Evolutionary conservation across 2,113 vertebrate genomes (phyloP).

Genomic region (Ceyx melanurus): DNA sequence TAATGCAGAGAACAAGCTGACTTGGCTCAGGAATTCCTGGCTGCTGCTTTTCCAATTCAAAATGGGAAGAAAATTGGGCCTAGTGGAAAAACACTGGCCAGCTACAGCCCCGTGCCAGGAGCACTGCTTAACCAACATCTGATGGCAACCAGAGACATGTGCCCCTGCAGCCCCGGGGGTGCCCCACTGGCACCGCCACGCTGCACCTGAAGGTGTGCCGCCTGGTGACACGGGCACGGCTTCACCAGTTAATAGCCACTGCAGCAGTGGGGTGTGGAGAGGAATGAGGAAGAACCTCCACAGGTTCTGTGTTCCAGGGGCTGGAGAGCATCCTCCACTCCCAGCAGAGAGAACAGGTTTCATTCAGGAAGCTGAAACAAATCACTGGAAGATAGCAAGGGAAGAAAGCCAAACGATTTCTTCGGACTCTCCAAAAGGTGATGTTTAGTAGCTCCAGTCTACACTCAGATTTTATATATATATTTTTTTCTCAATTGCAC

Average conservation of each 20-base stretch:
- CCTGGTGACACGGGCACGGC: background rate
- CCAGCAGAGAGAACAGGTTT: background rate
- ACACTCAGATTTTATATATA: background rate
- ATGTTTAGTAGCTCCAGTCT: conserved; percentile 36
- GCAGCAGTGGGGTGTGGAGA: background rate
- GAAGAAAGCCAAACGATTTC: background rate
- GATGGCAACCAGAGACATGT: background rate
- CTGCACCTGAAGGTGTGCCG: background rate
- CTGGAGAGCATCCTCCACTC: background rate
- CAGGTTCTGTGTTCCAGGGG: background rate
- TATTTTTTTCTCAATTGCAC: background rate
- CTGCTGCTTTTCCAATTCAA: conserved; percentile 23
- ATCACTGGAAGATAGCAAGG: background rate
- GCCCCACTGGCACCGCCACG: background rate
- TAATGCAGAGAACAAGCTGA: conserved; percentile 6
- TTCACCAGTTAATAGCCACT: background rate
- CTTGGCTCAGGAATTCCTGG: conserved; percentile 40
- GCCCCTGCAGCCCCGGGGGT: background rate
- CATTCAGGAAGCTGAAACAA: conserved; percentile 28
- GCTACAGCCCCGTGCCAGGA: background rate
- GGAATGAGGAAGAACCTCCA: background rate
- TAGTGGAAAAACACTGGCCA: conserved; percentile 4
- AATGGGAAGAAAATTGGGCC: conserved; percentile 27
- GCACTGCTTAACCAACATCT: background rate
- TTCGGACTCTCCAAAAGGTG: conserved; percentile 4